phyloP scores from a whole-genome alignment of 2,113 vertebrate species.

The Diadophis punctatus region DNA sequence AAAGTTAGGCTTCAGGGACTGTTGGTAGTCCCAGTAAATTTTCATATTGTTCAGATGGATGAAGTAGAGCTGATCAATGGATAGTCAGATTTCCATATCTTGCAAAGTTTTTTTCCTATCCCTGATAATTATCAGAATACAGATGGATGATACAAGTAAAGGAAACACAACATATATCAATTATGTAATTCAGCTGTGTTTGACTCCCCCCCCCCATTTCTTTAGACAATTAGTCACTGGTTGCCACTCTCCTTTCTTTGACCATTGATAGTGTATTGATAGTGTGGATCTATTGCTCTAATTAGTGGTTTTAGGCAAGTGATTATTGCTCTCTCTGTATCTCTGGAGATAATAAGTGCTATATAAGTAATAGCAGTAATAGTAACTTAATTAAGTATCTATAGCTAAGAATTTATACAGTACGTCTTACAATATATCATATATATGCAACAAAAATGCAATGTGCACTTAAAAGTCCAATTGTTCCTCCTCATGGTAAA shows the following conservation, averaged over 20 bases:
- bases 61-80: not conserved
- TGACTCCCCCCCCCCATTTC: not conserved
- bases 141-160: not conserved
- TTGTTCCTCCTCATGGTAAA: not conserved
- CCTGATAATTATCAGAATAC: not conserved
- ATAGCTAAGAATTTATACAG: not conserved
- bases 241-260: not conserved
- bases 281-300: not conserved
- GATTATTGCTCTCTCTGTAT: not conserved
- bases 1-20: not conserved
- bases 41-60: not conserved
- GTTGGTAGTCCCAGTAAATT: not conserved
- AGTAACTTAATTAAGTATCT: not conserved
- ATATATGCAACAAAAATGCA: not conserved
- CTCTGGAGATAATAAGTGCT: not conserved
- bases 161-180: not conserved
- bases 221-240: not conserved
- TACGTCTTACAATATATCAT: not conserved
- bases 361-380: not conserved
- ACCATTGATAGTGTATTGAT: not conserved
- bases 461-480: not conserved
- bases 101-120: not conserved
- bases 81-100: not conserved
- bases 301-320: not conserved
- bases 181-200: not conserved